Conservation (phyloP, 2,797 vertebrate species). For the Siniperca obscura region DNA sequence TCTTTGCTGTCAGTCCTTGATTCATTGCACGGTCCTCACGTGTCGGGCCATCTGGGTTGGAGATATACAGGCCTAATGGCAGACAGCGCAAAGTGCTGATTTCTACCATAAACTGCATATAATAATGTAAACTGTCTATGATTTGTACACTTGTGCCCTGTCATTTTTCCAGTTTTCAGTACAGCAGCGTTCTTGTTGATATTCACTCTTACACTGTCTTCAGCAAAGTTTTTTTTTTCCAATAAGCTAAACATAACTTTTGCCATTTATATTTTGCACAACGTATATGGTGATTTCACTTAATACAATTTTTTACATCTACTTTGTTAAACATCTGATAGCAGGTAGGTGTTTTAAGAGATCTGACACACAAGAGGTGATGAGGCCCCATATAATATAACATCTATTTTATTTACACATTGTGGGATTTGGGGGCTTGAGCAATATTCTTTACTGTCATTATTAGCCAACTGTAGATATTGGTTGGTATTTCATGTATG, state of each 20-base stretch:
- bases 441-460: neutral
- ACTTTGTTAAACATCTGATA: neutral
- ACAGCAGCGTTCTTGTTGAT: conserved; percentile 16
- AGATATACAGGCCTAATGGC: conserved; percentile 33
- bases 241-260: conserved; percentile 11
- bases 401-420: neutral
- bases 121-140: conserved; percentile 41
- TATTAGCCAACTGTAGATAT: neutral
- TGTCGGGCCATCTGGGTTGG: conserved; percentile 39
- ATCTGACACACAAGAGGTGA: neutral
- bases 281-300: neutral
- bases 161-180: conserved; percentile 27
- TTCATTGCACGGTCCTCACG: conserved; percentile 31
- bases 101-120: conserved; percentile 51
- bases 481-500: neutral
- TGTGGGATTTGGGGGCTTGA: neutral
- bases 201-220: conserved; percentile 7
- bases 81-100: conserved; percentile 43
- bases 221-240: neutral
- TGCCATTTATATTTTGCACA: neutral
- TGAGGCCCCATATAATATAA: neutral
- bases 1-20: neutral
- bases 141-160: conserved; percentile 29
- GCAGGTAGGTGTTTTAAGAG: neutral
- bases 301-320: neutral